Evolutionary conservation across 2,888 invertebrate species (phyloP), one percentile per base, ranked within the genome.

Genomic region (Icerya purchasi): DNA sequence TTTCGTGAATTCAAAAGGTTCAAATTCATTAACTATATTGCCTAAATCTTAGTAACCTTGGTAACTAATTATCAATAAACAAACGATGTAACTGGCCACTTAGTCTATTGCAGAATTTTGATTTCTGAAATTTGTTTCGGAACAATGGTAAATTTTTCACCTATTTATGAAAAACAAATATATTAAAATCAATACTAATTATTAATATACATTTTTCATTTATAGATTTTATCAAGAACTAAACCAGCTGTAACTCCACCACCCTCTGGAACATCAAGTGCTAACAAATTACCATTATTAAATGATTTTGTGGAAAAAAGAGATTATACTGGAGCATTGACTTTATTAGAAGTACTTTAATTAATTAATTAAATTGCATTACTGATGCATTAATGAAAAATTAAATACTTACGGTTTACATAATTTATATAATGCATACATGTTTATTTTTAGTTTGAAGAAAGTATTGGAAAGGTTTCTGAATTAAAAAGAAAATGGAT

Each of bases 251-350:
- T 67, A 36, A 64, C 62, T 2, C 78, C 79, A 8, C 61, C 61
- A 19, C 57, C 61, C 14, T 57, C 57, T 52, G 61, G 64, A 20
- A 24, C 61, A 49, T 63, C 89, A 0, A 85, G 86, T 63, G 14
- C 57, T 18, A 61, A 62, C 52, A 57, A 62, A 14, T 57, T 61
- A 19, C 59, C 62, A 36, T 59, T 62, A 10, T 75, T 97, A 18
- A 91, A 93, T 68, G 92, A 94, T 67, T 96, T 90, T 69, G 74
- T 98, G 20, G 73, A 82, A 22, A 84, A 83, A 67, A 77, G 96
- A 54, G 98, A 98, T 72, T 98, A 96, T 70, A 84, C 86, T 0
- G 98, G 97, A 8, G 94, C 93, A 0, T 77, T 93, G 21, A 92
- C 96, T 0, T 77, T 93, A 66, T 73, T 97, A 3, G 94, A 96